These are phyloP conservation scores for Cantharis rufa DNA, from an alignment of 2,888 invertebrate species.

Conservation along the genomic window DNA sequence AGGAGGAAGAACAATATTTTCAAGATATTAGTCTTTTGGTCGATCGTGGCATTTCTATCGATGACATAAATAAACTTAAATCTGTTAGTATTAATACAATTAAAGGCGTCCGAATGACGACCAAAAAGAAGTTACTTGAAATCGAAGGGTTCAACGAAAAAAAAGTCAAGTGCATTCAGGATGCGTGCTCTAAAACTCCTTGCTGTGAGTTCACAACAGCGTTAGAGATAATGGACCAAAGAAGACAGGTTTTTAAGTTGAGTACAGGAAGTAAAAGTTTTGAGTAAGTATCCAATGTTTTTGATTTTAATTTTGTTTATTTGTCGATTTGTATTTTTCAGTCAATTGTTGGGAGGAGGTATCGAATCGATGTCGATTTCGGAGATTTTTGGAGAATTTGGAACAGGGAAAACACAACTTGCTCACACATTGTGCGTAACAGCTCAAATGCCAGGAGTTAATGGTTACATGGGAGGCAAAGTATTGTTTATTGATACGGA, in stretches of 20 bases:
- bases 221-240: conserved; percentile 71
- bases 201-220: conserved; percentile 73
- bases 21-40: conserved; percentile 73
- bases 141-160: conserved; percentile 79
- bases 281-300: conserved; percentile 62
- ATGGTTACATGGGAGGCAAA: conserved; percentile 76
- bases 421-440: conserved; percentile 81
- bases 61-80: conserved; percentile 79
- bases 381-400: conserved; percentile 82
- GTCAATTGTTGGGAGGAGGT: conserved; percentile 77
- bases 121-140: conserved; percentile 70
- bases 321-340: conserved; percentile 46
- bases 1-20: conserved; percentile 71
- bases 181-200: conserved; percentile 70
- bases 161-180: conserved; percentile 80
- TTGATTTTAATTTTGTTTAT: conserved; percentile 10
- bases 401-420: conserved; percentile 81
- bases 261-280: conserved; percentile 69
- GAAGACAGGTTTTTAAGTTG: conserved; percentile 74
- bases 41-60: conserved; percentile 68
- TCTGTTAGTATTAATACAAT: conserved; percentile 78
- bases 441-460: conserved; percentile 71
- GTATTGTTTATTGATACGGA: conserved; percentile 83
- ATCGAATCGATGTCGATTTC: conserved; percentile 85
- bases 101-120: conserved; percentile 81